Base-by-base conservation (phyloP, 2,113 vertebrate genomes). In the Uria aalge region DNA sequence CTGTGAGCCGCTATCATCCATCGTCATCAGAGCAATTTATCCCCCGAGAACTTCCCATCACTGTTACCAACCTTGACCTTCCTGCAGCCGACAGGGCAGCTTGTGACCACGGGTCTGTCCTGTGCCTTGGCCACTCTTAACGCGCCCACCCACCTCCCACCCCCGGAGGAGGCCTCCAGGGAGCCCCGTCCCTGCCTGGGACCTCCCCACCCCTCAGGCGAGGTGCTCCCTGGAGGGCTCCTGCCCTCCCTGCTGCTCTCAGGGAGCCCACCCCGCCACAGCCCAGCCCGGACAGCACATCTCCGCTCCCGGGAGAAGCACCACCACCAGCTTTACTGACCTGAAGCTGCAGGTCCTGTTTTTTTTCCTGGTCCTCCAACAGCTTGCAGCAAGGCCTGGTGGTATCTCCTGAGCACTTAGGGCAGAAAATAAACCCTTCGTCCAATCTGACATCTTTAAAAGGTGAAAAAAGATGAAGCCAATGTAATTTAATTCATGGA, bases 231-330 rank as follows among this genome's bases (percentile, higher is more conserved):
- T 12, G 14, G 52, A 32, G 52, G 43, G 26, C 18, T 8, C 36
- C 6, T 7, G 36, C 68, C 26, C 29, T 59, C 38, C 18, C 7
- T 11, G 72, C 72, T 45, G 55, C 34, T 13, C 36, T 15, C 50
- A 11, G 40, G 40, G 32, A 71, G 27, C 22, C 30, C 6, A 1
- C 10, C 3, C 19, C 1, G 4, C 27, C 2, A 1, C 34, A 38
- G 29, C 64, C n/a, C 9, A 6, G 30, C 14, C 47, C 52, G 1
- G 1, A 0, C 13, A 6, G 9, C 34, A 26, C n/a, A 3, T 18
- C 6, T 36, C 5, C 0, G 15, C 56, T 45, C 32, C 69, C 6
- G 15, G 1, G 12, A 20, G 21, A n/a, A 29, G 62, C 30, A 8
- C 11, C 63, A 2, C 6, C 30, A 23, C 56, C 56, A 18, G 29